Evolutionary conservation across 2,888 invertebrate species (phyloP).

Genomic region (Acronicta psi): DNA sequence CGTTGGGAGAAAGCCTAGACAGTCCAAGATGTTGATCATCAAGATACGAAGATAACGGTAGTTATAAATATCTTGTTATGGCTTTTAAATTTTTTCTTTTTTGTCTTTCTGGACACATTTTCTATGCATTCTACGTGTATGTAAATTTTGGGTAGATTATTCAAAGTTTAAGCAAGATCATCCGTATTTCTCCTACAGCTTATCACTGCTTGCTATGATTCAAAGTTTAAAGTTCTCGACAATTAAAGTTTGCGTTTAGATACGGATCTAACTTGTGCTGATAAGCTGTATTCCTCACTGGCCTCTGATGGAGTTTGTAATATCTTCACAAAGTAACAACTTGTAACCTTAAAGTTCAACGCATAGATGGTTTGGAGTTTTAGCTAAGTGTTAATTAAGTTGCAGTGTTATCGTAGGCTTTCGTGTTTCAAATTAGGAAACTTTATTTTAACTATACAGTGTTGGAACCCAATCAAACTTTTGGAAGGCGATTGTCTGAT

Average conservation of each 20-base stretch:
- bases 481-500: slow-evolving; percentile 15
- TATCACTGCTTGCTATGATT: slow-evolving; percentile 1
- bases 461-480: slow-evolving; percentile 30
- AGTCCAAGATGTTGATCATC: too few species aligned
- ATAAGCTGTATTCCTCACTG: slow-evolving; percentile 38
- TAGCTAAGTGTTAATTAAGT: slow-evolving; percentile 23
- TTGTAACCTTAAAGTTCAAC: slow-evolving; percentile 31
- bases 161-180: too few species aligned
- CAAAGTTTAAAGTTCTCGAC: slow-evolving; percentile 20
- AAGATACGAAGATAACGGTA: too few species aligned
- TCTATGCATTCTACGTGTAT: too few species aligned
- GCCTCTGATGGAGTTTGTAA: slow-evolving; percentile 53
- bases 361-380: slow-evolving; percentile 24
- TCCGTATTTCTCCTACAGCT: background rate
- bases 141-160: too few species aligned
- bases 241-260: slow-evolving; percentile 49
- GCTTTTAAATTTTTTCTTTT: too few species aligned
- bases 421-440: slow-evolving; percentile 12
- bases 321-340: slow-evolving; percentile 49
- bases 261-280: slow-evolving; percentile 41
- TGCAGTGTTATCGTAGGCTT: slow-evolving; percentile 31
- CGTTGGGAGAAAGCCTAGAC: too few species aligned
- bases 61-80: too few species aligned
- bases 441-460: slow-evolving; percentile 18
- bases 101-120: too few species aligned